phyloP scores from a whole-genome alignment of 1,140 invertebrate genomes.

The Euborellia annulipes region DNA sequence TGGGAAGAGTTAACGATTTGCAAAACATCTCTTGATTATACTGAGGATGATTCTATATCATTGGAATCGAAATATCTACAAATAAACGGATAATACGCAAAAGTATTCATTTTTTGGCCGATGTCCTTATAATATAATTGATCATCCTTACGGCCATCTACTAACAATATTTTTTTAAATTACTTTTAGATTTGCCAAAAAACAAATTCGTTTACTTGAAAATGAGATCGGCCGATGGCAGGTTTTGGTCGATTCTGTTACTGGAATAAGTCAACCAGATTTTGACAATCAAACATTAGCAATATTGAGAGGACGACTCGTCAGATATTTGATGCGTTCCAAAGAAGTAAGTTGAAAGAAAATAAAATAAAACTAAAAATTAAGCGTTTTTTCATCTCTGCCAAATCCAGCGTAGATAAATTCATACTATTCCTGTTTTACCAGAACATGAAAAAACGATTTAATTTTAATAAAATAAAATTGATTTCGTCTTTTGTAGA shows the following conservation, averaged over 20 bases:
- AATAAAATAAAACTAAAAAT: too few species aligned
- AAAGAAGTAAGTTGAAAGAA: slow-evolving; percentile 65
- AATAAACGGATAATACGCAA: too few species aligned
- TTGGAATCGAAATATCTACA: too few species aligned
- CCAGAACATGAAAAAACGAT: too few species aligned
- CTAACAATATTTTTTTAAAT: slow-evolving; percentile 10
- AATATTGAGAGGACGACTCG: slow-evolving; percentile 78
- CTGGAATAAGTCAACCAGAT: slow-evolving; percentile 59
- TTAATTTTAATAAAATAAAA: slow-evolving; percentile 1
- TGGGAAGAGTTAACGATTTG: too few species aligned
- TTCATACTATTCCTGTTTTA: slow-evolving; percentile 1
- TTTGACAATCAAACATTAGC: slow-evolving; percentile 87
- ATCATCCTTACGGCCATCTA: neutral
- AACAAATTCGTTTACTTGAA: slow-evolving; percentile 76
- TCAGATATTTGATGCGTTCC: slow-evolving; percentile 90
- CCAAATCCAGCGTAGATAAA: too few species aligned
- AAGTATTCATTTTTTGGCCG: too few species aligned
- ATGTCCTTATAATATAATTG: too few species aligned
- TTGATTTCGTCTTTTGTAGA: slow-evolving; percentile 33
- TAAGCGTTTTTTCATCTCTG: too few species aligned
- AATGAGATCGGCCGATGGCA: slow-evolving; percentile 82
- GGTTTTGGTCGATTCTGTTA: slow-evolving; percentile 80
- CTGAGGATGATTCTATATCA: too few species aligned
- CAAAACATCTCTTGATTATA: too few species aligned
- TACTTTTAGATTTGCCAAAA: slow-evolving; percentile 43